These are phyloP conservation scores for Scyliorhinus canicula DNA, from an alignment of 2,797 vertebrate species.

Conservation along the genomic window DNA sequence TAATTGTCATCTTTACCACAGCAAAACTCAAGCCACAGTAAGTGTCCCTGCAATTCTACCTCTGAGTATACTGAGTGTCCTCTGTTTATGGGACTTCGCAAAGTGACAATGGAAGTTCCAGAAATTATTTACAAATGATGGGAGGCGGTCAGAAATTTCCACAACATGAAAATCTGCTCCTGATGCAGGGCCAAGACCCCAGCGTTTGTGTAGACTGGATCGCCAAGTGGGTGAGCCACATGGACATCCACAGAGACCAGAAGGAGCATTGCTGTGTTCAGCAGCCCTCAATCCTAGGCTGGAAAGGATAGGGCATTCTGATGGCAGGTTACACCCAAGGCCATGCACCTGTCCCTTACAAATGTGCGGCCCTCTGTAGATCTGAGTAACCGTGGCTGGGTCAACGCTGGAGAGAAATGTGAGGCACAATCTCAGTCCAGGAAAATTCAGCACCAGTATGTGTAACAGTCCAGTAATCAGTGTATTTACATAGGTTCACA, in stretches of 20 bases:
- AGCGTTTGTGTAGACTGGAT: neutral
- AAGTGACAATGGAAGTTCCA: neutral
- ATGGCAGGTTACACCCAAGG: neutral
- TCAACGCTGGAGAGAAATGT: neutral
- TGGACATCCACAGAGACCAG: neutral
- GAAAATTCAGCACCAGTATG: neutral
- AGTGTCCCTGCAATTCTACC: too few species aligned
- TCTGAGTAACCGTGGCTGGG: neutral
- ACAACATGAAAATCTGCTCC: neutral
- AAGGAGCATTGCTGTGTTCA: neutral
- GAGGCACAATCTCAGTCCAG: neutral
- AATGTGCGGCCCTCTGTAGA: neutral
- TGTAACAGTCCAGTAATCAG: neutral
- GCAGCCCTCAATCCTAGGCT: neutral
- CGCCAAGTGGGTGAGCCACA: neutral
- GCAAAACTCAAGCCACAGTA: too few species aligned
- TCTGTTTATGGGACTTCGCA: neutral
- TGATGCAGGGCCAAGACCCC: neutral
- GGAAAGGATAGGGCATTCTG: neutral
- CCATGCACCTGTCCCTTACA: neutral
- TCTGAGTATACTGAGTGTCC: neutral
- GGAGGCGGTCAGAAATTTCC: neutral
- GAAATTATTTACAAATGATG: neutral
- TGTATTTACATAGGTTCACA: neutral
- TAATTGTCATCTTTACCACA: too few species aligned